These are phyloP conservation scores for Zophobas morio DNA, from an alignment of 1,140 invertebrate genomes.

Conservation along the genomic window DNA sequence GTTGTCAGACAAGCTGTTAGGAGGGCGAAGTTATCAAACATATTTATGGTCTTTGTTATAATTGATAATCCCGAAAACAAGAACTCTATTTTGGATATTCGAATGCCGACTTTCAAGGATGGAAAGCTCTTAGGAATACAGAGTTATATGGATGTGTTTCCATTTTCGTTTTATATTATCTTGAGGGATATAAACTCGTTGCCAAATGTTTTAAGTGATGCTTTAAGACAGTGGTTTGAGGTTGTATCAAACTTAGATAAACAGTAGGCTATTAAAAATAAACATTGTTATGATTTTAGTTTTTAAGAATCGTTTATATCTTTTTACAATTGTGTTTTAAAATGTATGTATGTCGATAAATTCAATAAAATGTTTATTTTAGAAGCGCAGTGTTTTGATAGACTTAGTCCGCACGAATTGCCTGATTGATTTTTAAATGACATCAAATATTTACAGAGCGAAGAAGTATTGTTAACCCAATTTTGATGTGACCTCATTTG, in stretches of 20 bases:
- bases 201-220: slow-evolving; percentile 93
- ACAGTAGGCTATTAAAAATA: slow-evolving; percentile 1
- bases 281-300: slow-evolving; percentile 4
- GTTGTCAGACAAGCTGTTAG: slow-evolving; percentile 85
- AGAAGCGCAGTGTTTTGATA: neutral
- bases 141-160: slow-evolving; percentile 95
- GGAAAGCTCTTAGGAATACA: slow-evolving; percentile 75
- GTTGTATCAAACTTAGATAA: slow-evolving; percentile 81
- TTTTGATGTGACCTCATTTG: slow-evolving; percentile 20
- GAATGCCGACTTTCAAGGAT: slow-evolving; percentile 80
- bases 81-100: slow-evolving; percentile 94
- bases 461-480: slow-evolving; percentile 3
- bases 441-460: slow-evolving; percentile 3
- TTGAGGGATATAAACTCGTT: slow-evolving; percentile 89
- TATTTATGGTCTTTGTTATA: slow-evolving; percentile 96
- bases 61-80: slow-evolving; percentile 94
- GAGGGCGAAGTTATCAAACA: slow-evolving; percentile 82
- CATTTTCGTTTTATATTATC: slow-evolving; percentile 99
- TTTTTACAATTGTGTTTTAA: neutral
- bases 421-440: slow-evolving; percentile 17
- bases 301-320: neutral
- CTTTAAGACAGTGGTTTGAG: slow-evolving; percentile 98
- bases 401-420: no score
- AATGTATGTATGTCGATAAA: neutral
- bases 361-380: neutral